Evolutionary conservation across 2,113 vertebrate species (phyloP).

Genomic region (Poecile atricapillus): DNA sequence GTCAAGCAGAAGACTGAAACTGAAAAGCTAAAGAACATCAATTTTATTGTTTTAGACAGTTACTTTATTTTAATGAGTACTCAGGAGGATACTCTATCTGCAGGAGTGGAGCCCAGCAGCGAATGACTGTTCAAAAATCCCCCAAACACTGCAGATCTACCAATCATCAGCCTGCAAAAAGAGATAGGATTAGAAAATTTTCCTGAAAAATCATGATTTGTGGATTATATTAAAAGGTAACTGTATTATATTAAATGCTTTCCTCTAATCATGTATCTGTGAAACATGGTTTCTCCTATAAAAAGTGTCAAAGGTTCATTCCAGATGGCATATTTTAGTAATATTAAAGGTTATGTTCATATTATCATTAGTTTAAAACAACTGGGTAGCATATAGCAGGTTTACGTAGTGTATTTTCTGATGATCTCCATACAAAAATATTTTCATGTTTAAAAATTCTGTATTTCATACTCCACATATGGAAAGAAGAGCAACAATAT

Average conservation of each 20-base stretch:
- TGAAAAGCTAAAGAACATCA: not conserved
- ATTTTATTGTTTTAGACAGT: not conserved
- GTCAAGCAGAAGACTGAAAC: not conserved
- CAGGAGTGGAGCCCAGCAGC: not conserved
- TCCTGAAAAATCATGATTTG: not conserved
- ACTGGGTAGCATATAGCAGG: not conserved
- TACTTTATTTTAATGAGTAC: conserved; percentile 34
- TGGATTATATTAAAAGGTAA: too few species aligned
- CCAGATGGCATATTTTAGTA: not conserved
- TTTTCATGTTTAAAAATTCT: not conserved
- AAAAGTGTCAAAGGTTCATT: not conserved
- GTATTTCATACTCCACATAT: not conserved
- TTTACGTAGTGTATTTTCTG: not conserved
- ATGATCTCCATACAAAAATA: not conserved
- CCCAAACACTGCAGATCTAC: not conserved
- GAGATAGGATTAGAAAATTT: not conserved
- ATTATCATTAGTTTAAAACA: not conserved
- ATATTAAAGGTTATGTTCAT: not conserved
- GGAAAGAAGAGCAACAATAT: not conserved
- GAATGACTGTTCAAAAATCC: not conserved
- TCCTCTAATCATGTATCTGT: not conserved
- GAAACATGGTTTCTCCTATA: not conserved
- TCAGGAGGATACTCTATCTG: not conserved
- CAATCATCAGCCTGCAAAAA: not conserved
- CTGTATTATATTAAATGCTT: not conserved